These are phyloP conservation scores for Drosophila lacteicornis DNA, from an alignment of 1,140 invertebrate genomes.

Conservation along the genomic window DNA sequence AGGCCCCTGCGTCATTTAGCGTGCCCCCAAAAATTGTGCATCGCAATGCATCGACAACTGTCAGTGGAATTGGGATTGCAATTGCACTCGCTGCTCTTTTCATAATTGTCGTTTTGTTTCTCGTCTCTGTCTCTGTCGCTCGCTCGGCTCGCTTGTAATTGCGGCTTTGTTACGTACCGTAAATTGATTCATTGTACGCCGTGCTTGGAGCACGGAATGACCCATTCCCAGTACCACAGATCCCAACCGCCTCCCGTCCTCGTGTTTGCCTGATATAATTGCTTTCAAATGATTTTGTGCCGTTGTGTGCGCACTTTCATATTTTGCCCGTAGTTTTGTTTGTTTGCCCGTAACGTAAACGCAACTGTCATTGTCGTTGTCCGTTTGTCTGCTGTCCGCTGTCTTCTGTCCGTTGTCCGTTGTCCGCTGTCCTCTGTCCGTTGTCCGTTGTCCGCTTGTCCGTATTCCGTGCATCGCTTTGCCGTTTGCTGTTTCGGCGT, in stretches of 20 bases:
- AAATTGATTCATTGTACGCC: conserved; percentile 81
- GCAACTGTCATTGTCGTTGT: conserved; percentile 44
- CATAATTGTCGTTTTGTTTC: conserved; percentile 69
- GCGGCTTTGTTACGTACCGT: conserved; percentile 81
- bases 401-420: conserved; percentile 15
- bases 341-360: conserved; percentile 43
- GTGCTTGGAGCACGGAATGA: conserved; percentile 54
- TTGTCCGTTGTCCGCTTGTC: neutral
- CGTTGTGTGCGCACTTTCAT: conserved; percentile 78
- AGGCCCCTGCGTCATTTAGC: conserved; percentile 60
- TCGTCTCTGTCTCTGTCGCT: conserved; percentile 33
- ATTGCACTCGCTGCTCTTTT: conserved; percentile 78
- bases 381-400: conserved; percentile 1
- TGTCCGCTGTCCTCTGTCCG: neutral
- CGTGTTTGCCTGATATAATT: conserved; percentile 64
- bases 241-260: neutral
- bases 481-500: conserved; percentile 3
- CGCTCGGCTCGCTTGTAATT: conserved; percentile 63
- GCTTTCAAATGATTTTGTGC: conserved; percentile 82
- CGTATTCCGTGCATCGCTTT: conserved; percentile 5
- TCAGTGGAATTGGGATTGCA: conserved; percentile 68
- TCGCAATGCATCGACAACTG: conserved; percentile 43
- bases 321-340: conserved; percentile 60
- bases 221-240: conserved; percentile 14
- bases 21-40: conserved; percentile 61